Base-by-base conservation (phyloP, 1,140 invertebrate species). In the Apis cerana region DNA sequence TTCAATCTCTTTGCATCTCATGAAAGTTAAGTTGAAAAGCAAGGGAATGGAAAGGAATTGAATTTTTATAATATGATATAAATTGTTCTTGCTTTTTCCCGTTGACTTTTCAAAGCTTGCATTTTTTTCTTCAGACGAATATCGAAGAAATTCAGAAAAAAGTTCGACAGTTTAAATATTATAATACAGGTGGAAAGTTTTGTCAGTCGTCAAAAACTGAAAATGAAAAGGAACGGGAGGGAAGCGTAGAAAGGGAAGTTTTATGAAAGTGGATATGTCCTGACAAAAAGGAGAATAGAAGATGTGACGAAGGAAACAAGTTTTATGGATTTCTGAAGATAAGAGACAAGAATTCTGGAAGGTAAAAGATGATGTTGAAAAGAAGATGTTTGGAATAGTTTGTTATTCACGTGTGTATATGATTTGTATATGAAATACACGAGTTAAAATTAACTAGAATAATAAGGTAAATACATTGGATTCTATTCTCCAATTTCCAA, bases 271-370 rank as follows among this genome's bases (percentile, higher is more conserved):
- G n/a, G 54, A 71, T n/a, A 54, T 68, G 61, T 65, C 33, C 33
- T 54, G 68, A 72, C 33, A 64, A 62, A 86, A 56, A 58, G 43
- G 62, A 64, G 68, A 80, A 76, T 80, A 77, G 56, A 67, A 61
- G 12, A 76, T 2, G 72, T 69, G 58, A 62, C 48, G 82, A 80
- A 70, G 71, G 78, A 61, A 33, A 48, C 70, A 86, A 84, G 84
- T 85, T 85, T 80, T 85, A 85, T 85, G 70, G 82, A 85, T 68
- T 85, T 71, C 83, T 43, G 33, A 59, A 84, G 75, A 74, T 74
- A 61, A 58, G 62, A 7, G 70, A 33, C n/a, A 70, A 27, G 33
- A 43, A 43, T 43, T 7, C 33, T 19, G 33, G 43, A 19, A 21
- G 78, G 48, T 17, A 2, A 19, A 62, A 64, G 65, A 82, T 43